phyloP scores from a whole-genome alignment of 2,888 invertebrate genomes.

The Tetragonula carbonaria region DNA sequence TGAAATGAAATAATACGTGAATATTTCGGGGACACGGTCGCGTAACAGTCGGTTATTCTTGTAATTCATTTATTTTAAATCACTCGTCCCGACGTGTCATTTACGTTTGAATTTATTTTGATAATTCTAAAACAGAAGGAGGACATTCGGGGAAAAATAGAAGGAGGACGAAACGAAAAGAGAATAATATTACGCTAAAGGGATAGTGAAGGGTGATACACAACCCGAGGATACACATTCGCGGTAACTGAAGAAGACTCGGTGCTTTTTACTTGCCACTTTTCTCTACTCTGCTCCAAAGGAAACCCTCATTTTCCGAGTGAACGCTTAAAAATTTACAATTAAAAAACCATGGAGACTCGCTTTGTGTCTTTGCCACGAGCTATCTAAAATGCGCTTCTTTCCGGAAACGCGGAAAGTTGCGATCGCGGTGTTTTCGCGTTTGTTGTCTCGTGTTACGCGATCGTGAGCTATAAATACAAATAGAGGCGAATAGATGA shows the following conservation, averaged over 20 bases:
- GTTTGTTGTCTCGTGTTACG: not conserved
- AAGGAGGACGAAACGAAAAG: not conserved
- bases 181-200: not conserved
- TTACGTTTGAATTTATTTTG: no score
- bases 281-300: not conserved
- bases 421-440: not conserved
- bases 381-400: not conserved
- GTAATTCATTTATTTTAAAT: no score
- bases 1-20: no score
- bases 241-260: constrained; percentile 17
- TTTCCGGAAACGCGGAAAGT: not conserved
- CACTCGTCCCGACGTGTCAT: no score
- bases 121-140: no score
- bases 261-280: not conserved
- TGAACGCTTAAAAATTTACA: constrained; percentile 19
- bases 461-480: no score
- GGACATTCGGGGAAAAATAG: not conserved
- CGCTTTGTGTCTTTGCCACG: not conserved
- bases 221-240: not conserved
- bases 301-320: constrained; percentile 11
- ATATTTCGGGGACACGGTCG: no score
- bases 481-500: no score
- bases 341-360: constrained; percentile 10
- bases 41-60: no score
- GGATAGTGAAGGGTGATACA: no score